Base-by-base conservation (phyloP, 1,140 invertebrate genomes). In the Melanaphis sacchari region DNA sequence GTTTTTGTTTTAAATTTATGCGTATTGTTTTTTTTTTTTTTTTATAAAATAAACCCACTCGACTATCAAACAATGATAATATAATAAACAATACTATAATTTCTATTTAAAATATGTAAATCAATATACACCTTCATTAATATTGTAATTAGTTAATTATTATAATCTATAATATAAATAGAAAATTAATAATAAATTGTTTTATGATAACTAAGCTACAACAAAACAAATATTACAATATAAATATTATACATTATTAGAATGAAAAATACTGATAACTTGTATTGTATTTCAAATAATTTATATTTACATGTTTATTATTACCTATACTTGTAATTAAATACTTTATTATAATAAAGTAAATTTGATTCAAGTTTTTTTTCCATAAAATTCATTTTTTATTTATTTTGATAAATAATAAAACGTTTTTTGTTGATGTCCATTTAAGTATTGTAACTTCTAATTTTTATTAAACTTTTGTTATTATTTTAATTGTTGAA, bases 1-100 rank as follows among this genome's bases (percentile, higher is more conserved):
- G 85, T 49, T 88, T 88, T 49, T 36, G 8, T 49, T 52, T 87
- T 36, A 87, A 46, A n/a, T 87, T 87, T n/a, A 46, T 87, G 85
- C 41, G 8, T n/a, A 36, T n/a, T 36, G 43, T 49, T 46, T 87
- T 87, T 5, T 46, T n/a, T 36, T 31, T 49, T 46, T 87, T 87
- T 5, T 46, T n/a, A 36, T 7, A 36, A 87, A 87, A 87, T 46
- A n/a, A 43, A 87, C 31, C 43, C 43, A 87, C 43, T 87, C 84
- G 6, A 36, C 41, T 31, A 46, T n/a, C 15, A 46, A 87, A 87
- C 43, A 87, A 87, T 46, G 85, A 87, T 59, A 59, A 52, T 36
- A 87, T 87, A 87, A 87, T 46, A 87, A 21, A 46, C n/a, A n/a
- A n/a, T n/a, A n/a, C n/a, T n/a, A 87, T 46, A 87, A 49, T 43